Evolutionary conservation across 2,797 vertebrate species (phyloP).

Genomic region (Pteropus rufus): DNA sequence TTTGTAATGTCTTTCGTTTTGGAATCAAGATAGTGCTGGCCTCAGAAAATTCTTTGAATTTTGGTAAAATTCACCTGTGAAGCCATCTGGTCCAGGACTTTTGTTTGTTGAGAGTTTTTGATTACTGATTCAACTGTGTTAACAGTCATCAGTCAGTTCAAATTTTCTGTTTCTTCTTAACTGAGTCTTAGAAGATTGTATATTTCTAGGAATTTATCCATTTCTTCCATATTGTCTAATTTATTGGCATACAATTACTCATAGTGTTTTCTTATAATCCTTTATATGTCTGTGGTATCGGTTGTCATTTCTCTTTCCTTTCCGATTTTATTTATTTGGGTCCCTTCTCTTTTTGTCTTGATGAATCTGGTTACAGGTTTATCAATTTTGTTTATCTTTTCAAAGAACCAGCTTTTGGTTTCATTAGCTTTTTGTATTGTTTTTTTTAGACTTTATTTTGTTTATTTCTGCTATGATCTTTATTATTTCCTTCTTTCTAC

Average conservation of each 20-base stretch:
- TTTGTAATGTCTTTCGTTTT: not conserved
- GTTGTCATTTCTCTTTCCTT: not conserved
- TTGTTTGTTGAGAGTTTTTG: not conserved
- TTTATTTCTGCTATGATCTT: not conserved
- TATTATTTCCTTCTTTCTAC: not conserved
- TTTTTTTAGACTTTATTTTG: no score
- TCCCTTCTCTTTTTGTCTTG: not conserved
- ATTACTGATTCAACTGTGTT: not conserved
- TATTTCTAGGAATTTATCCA: not conserved
- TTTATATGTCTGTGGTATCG: not conserved
- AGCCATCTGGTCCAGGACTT: not conserved
- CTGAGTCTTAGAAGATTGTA: not conserved
- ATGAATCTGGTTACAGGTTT: not conserved
- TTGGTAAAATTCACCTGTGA: not conserved
- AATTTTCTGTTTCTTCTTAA: not conserved
- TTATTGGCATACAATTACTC: not conserved
- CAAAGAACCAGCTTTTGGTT: not conserved
- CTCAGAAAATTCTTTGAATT: not conserved
- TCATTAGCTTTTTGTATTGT: no score
- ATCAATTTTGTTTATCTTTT: not conserved
- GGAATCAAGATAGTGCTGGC: not conserved
- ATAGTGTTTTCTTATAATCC: not conserved
- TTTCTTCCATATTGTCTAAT: not conserved
- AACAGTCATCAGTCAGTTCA: not conserved
- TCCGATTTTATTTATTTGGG: not conserved